These are phyloP conservation scores for Solea solea DNA, from an alignment of 2,113 vertebrate species.

Conservation along the genomic window DNA sequence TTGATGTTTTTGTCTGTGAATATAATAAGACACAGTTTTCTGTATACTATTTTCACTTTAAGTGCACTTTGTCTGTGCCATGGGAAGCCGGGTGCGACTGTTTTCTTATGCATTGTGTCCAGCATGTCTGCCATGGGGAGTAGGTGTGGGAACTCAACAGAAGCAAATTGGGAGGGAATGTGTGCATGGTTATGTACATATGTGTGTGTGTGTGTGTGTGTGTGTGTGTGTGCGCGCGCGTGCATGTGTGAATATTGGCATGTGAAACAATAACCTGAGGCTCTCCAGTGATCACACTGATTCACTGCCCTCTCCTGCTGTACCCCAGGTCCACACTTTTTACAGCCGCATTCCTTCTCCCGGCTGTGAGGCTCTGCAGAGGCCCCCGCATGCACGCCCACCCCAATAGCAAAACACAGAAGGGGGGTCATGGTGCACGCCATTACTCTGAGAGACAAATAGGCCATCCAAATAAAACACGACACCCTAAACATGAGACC, in stretches of 20 bases:
- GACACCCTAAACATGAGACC: slow-evolving; percentile 45
- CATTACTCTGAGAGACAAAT: slow-evolving; percentile 68
- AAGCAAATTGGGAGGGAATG: slow-evolving; percentile 55
- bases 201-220: slow-evolving; percentile 23
- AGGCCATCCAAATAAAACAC: slow-evolving; percentile 69
- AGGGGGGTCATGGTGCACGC: slow-evolving; percentile 54
- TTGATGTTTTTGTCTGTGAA: slow-evolving; percentile 43
- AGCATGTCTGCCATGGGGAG: slow-evolving; percentile 33
- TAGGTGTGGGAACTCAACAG: slow-evolving; percentile 63
- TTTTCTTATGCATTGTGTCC: slow-evolving; percentile 55
- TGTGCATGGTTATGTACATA: slow-evolving; percentile 29
- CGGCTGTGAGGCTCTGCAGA: slow-evolving; percentile 33
- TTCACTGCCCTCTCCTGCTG: slow-evolving; percentile 66
- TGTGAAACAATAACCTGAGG: slow-evolving; percentile 65
- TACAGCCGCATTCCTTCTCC: slow-evolving; percentile 70
- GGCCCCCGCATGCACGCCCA: slow-evolving; percentile 43
- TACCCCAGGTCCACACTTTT: slow-evolving; percentile 59
- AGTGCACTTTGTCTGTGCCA: slow-evolving; percentile 31
- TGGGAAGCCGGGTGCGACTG: slow-evolving; percentile 34
- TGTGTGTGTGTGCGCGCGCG: slow-evolving; percentile 27
- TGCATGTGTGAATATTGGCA: slow-evolving; percentile 7
- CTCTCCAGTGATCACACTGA: slow-evolving; percentile 66
- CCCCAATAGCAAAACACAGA: slow-evolving; percentile 65
- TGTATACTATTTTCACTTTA: slow-evolving; percentile 30
- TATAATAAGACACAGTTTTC: slow-evolving; percentile 11